Conservation (phyloP, 2,888 invertebrate genomes). For the Monoplex corrugatus region DNA sequence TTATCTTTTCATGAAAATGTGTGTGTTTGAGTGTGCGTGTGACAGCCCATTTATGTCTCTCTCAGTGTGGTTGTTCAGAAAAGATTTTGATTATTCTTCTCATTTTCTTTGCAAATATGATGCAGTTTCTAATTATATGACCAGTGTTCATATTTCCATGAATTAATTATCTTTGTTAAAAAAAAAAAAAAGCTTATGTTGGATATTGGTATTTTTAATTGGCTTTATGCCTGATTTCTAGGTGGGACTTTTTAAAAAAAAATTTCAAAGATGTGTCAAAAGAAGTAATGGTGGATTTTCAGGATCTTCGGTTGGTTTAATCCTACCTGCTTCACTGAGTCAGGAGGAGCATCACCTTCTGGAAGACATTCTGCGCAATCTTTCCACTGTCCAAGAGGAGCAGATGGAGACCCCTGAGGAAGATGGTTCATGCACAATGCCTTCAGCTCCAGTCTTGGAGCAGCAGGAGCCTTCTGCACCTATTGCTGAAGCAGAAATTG, state of each 20-base stretch:
- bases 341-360: constrained; percentile 6
- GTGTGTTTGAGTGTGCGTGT: too few relatives aligned
- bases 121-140: too few relatives aligned
- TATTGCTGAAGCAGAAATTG: not conserved
- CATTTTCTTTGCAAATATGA: too few relatives aligned
- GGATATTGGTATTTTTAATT: not conserved
- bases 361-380: constrained; percentile 41
- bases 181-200: too few relatives aligned
- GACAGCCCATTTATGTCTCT: too few relatives aligned
- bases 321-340: constrained; percentile 1
- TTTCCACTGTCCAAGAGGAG: constrained; percentile 34
- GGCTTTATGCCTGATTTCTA: not conserved
- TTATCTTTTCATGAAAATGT: too few relatives aligned
- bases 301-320: constrained; percentile 42
- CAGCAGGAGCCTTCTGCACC: constrained; percentile 45
- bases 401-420: not conserved
- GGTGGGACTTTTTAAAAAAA: not conserved
- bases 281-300: too few relatives aligned
- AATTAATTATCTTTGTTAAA: too few relatives aligned
- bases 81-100: too few relatives aligned
- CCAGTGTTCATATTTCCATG: too few relatives aligned
- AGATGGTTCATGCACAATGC: constrained; percentile 25
- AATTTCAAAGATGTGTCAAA: too few relatives aligned
- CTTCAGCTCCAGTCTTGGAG: constrained; percentile 32
- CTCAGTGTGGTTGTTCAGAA: too few relatives aligned